Conservation (phyloP, 2,797 vertebrate species). For the Malacoctenus gilli region DNA sequence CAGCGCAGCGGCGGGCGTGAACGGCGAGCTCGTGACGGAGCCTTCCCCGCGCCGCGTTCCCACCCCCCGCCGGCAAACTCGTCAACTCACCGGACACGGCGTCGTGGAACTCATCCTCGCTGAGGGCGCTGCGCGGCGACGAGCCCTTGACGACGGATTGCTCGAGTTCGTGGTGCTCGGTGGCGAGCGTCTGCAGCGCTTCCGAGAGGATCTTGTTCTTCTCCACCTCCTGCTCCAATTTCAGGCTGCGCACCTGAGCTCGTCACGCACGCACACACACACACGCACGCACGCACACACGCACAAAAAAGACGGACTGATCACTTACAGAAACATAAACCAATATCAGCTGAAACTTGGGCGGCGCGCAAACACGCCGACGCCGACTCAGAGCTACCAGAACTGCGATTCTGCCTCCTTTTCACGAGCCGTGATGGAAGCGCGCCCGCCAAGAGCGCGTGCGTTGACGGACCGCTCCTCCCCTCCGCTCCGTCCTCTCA, state of each 20-base stretch:
- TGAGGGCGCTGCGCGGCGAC: conserved; percentile 85
- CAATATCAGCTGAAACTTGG: conserved; percentile 5
- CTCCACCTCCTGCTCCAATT: conserved; percentile 94
- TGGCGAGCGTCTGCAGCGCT: conserved; percentile 93
- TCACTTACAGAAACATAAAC: conserved; percentile 40
- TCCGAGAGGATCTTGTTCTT: conserved; percentile 97
- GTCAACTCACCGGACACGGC: conserved; percentile 89
- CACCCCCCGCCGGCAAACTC: conserved; percentile 28
- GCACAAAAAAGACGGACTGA: conserved; percentile 17
- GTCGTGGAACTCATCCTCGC: conserved; percentile 96
- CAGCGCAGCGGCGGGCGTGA: conserved; percentile 40
- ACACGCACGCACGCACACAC: conserved; percentile 23
- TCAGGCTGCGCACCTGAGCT: conserved; percentile 91
- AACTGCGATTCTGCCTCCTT: conserved; percentile 10
- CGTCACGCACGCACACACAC: conserved; percentile 28
- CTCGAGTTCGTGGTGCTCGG: conserved; percentile 95
- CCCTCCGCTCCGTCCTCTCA: conserved; percentile 35
- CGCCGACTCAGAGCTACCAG: not conserved
- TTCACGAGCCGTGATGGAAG: conserved; percentile 21
- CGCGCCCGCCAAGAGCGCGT: conserved; percentile 25
- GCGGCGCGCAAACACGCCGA: not conserved
- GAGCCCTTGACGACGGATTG: conserved; percentile 92
- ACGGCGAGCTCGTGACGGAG: conserved; percentile 35
- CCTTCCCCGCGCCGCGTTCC: conserved; percentile 20
- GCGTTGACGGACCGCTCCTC: conserved; percentile 43